Conservation (phyloP, 2,888 invertebrate species). For the Branchipolynoe longqiensis region DNA sequence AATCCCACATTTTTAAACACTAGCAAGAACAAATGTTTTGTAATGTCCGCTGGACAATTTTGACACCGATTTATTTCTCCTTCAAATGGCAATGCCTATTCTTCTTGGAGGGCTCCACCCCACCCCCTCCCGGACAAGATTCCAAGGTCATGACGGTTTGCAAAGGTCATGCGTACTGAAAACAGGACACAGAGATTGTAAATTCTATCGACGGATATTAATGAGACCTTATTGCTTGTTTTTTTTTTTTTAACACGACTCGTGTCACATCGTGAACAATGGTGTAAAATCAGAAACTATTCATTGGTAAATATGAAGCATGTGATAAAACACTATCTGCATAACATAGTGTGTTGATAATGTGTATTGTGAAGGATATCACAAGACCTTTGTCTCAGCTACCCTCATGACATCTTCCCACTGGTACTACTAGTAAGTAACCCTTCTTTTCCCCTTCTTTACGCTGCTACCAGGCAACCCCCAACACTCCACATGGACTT, state of each 20-base stretch:
- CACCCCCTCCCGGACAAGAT: too few relatives aligned
- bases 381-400: background rate
- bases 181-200: conserved; percentile 34
- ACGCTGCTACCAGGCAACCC: too few relatives aligned
- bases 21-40: background rate
- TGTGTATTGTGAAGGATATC: conserved; percentile 6
- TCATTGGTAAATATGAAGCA: conserved; percentile 31
- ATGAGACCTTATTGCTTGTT: conserved; percentile 52
- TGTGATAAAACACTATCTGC: background rate
- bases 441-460: too few relatives aligned
- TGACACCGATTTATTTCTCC: conserved; percentile 12
- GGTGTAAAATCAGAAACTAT: conserved; percentile 33
- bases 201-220: conserved; percentile 52
- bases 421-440: too few relatives aligned
- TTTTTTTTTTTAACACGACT: too few relatives aligned
- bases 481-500: too few relatives aligned
- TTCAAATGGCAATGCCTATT: too few relatives aligned
- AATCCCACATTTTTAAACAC: conserved; percentile 5
- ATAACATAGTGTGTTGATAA: background rate
- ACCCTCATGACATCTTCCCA: too few relatives aligned
- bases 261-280: conserved; percentile 16
- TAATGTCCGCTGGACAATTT: background rate
- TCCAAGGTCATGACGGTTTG: conserved; percentile 34
- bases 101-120: background rate
- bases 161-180: conserved; percentile 48